phyloP scores from a whole-genome alignment of 2,113 vertebrate genomes.

The Baryphthengus martii region DNA sequence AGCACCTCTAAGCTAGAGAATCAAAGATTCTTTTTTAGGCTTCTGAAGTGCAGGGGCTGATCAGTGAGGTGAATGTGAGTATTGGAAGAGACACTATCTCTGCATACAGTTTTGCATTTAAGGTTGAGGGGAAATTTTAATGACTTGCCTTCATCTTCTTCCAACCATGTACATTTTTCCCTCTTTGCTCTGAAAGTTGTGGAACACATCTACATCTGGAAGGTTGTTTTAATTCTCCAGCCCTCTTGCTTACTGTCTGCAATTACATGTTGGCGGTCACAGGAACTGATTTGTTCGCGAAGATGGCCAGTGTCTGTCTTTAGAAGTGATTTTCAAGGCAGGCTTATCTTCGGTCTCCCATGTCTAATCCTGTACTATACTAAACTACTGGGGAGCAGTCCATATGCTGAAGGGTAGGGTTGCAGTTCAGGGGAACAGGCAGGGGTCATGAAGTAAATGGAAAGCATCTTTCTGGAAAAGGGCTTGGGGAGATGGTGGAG shows the following conservation, averaged over 20 bases:
- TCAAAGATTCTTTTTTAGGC: not conserved
- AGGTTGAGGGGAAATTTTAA: not conserved
- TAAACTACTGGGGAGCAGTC: not conserved
- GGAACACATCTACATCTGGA: rapidly evolving
- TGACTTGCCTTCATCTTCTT: not conserved
- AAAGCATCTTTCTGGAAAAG: not conserved
- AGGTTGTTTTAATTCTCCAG: not conserved
- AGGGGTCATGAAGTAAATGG: not conserved
- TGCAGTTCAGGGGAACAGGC: not conserved
- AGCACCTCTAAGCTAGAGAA: not conserved
- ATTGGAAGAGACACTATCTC: not conserved
- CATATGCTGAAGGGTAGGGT: not conserved
- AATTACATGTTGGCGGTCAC: not conserved
- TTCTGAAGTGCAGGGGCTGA: not conserved
- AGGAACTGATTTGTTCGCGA: not conserved
- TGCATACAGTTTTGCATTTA: not conserved
- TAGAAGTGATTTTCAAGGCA: not conserved
- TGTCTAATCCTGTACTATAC: not conserved
- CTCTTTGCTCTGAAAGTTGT: not conserved
- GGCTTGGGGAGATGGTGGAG: not conserved
- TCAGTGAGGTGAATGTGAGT: not conserved
- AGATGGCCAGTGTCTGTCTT: not conserved
- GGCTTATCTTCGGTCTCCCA: not conserved
- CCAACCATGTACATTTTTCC: not conserved
- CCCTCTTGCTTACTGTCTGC: not conserved